phyloP scores from a whole-genome alignment of 1,140 invertebrate genomes.

The Euglossa dilemma region DNA sequence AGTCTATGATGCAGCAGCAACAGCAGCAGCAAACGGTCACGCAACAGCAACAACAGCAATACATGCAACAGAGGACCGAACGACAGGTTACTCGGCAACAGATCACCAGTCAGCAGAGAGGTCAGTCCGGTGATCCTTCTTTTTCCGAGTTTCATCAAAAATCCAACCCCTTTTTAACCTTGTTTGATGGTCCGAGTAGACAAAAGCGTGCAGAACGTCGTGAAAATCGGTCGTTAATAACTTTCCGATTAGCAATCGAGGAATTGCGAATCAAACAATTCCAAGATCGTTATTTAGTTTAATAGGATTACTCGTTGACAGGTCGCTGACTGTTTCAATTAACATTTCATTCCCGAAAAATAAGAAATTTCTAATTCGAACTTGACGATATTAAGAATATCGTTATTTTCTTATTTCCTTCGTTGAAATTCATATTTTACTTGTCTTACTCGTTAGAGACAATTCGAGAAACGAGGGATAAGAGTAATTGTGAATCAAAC shows the following conservation, averaged over 20 bases:
- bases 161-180: background rate
- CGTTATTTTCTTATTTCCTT: too few species aligned
- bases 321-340: background rate
- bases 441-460: background rate
- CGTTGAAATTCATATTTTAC: background rate
- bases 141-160: background rate
- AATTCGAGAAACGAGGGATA: too few species aligned
- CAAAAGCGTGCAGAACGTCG: background rate
- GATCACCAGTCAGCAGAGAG: conserved; percentile 90
- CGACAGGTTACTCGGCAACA: conserved; percentile 88
- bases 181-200: background rate
- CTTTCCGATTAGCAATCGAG: background rate
- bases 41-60: conserved; percentile 82
- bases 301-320: background rate
- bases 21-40: conserved; percentile 77
- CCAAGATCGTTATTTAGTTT: background rate
- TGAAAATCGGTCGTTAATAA: background rate
- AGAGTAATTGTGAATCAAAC: too few species aligned
- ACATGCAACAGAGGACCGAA: conserved; percentile 88
- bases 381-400: too few species aligned
- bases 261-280: background rate
- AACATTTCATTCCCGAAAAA: too few species aligned
- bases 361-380: too few species aligned
- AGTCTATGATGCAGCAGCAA: conserved; percentile 72
- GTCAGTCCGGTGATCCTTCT: conserved; percentile 81